These are phyloP conservation scores for Dipodomys ordii DNA, from an alignment of 2,113 vertebrate species.

Conservation along the genomic window DNA sequence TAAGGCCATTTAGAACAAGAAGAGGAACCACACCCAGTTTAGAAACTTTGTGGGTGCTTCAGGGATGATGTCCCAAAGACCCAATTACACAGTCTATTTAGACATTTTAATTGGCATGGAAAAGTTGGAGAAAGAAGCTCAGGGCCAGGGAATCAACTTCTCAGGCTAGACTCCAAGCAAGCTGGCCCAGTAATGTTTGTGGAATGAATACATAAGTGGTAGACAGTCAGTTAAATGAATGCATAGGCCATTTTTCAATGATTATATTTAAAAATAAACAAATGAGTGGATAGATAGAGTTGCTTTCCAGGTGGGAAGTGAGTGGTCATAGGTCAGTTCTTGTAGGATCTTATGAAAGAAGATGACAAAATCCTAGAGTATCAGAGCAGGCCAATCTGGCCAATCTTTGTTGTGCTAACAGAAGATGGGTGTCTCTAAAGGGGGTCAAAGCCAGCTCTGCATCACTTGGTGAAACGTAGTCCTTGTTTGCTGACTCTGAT, in stretches of 20 bases:
- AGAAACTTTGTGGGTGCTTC: slow-evolving; percentile 64
- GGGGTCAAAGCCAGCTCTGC: neutral
- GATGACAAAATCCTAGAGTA: neutral
- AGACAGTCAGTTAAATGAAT: neutral
- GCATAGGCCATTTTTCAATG: neutral
- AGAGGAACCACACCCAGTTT: neutral
- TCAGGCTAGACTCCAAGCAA: neutral
- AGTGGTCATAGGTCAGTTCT: neutral
- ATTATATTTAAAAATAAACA: neutral
- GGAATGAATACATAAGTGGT: neutral
- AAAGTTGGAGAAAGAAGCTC: slow-evolving; percentile 35
- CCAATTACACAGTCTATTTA: slow-evolving; percentile 65
- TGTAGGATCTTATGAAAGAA: neutral
- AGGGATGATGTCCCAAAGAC: slow-evolving; percentile 79
- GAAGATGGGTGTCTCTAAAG: neutral
- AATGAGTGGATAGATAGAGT: neutral
- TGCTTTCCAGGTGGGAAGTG: neutral
- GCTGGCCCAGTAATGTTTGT: slow-evolving; percentile 42
- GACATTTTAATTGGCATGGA: slow-evolving; percentile 62
- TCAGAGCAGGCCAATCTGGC: neutral
- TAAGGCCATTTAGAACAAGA: slow-evolving; percentile 21
- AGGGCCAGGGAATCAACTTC: neutral
- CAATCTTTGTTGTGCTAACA: fast-evolving
- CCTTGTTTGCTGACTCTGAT: neutral
- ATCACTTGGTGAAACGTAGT: neutral